Base-by-base conservation (phyloP, 2,888 invertebrate species). In the Harmothoe impar region DNA sequence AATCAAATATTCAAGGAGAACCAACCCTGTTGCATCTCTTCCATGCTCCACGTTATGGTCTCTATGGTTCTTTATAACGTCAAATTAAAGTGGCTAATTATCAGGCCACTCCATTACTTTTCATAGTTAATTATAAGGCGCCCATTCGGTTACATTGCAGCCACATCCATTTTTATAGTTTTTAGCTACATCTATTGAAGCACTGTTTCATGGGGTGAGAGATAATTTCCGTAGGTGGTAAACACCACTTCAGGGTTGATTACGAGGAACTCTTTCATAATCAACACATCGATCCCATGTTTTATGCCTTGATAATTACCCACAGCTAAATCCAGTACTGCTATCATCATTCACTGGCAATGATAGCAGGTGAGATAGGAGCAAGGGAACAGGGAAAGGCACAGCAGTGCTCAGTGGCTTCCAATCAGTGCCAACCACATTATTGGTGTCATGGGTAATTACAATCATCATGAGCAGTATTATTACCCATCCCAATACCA, bases 401-500 rank as follows among this genome's bases (percentile, higher is more conserved):
- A 43, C 43, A 43, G 43, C 43, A 43, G 43, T 10, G 10, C 3
- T 43, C n/a, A 43, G 43, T 43, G 43, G 43, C 43, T 43, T 43
- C 43, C 43, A 43, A 43, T 43, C 43, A n/a, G 23, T 3, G 20
- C n/a, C 5, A 62, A 20, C 3, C 62, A 20, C 62, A 15, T 62
- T 3, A n/a, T 62, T 3, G 20, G 20, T 62, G 20, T 62, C 15
- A n/a, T n/a, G 20, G n/a, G 23, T 20, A 62, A 62, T 62, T n/a
- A 62, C 23, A 62, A 62, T 62, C 62, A 20, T 62, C 62, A 62
- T 62, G n/a, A 62, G 23, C n/a, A n/a, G 1, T 3, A 62, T 62
- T 62, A 62, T 62, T 62, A 62, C 62, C 62, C 62, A 62, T 62
- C 62, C 62, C 23, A n/a, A 62, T 62, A 5, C 62, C 62, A 20